phyloP scores from a whole-genome alignment of 2,113 vertebrate species.

The Leptobrachium ailaonicum region DNA sequence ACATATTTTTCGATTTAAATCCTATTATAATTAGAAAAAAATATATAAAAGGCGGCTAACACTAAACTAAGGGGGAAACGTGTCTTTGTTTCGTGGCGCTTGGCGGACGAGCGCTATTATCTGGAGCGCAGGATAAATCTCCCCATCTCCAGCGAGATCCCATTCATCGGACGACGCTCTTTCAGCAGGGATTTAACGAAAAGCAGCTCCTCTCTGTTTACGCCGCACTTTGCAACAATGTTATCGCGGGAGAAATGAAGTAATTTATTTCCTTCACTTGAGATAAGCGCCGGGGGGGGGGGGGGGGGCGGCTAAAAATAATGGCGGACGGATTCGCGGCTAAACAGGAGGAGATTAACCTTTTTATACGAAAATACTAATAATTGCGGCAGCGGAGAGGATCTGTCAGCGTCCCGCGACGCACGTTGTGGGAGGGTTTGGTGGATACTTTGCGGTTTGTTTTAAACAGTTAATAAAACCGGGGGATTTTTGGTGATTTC shows the following conservation, averaged over 20 bases:
- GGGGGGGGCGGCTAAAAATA: neutral
- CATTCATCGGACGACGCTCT: neutral
- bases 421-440: no score
- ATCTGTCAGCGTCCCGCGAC: no score
- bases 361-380: no score
- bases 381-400: no score
- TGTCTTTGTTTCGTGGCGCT: neutral
- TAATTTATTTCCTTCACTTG: constrained; percentile 53
- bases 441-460: no score
- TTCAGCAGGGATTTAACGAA: neutral
- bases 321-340: neutral
- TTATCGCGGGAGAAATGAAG: constrained; percentile 61
- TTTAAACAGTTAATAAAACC: no score
- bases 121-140: neutral
- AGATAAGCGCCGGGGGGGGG: neutral
- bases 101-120: neutral
- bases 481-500: no score
- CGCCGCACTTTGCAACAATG: constrained; percentile 66
- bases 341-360: no score
- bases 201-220: constrained; percentile 25
- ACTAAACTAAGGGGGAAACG: neutral
- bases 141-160: neutral
- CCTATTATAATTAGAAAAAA: neutral
- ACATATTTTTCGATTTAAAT: neutral
- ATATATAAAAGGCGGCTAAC: neutral